These are phyloP conservation scores for Oxyruncus cristatus DNA, from an alignment of 2,113 vertebrate species.

Conservation along the genomic window DNA sequence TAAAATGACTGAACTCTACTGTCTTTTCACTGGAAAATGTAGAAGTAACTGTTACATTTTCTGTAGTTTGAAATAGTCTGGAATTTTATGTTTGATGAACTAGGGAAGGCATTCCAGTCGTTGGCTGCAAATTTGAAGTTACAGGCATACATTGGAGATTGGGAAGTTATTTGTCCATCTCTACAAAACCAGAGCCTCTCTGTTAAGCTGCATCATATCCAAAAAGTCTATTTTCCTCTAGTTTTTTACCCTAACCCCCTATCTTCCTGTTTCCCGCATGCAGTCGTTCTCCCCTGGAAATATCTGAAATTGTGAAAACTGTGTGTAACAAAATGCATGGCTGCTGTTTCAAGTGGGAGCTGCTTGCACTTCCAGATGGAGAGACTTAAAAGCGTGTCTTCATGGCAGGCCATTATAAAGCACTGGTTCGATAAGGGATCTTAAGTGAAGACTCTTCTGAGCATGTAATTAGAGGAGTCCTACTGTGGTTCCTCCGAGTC, in stretches of 20 bases:
- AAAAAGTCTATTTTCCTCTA: accelerated
- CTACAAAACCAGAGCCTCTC: not conserved
- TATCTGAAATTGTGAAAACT: not conserved
- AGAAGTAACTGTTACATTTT: not conserved
- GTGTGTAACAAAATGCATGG: not conserved
- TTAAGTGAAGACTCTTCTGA: not conserved
- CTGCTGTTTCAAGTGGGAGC: not conserved
- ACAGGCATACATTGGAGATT: not conserved
- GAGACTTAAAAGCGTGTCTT: not conserved
- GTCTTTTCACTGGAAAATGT: not conserved
- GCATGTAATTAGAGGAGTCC: not conserved
- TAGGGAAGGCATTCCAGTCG: not conserved
- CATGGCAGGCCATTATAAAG: not conserved
- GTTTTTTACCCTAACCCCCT: not conserved
- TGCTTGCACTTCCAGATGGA: not conserved
- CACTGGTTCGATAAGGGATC: accelerated
- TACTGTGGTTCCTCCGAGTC: not conserved
- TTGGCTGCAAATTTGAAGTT: not conserved
- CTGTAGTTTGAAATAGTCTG: not conserved
- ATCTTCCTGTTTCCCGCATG: not conserved
- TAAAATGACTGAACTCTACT: not conserved
- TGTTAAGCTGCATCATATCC: accelerated
- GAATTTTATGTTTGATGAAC: not conserved
- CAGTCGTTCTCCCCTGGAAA: not conserved
- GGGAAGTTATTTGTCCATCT: not conserved